These are phyloP conservation scores for Zaprionus tsacasi DNA, from an alignment of 1,140 invertebrate genomes.

Conservation along the genomic window DNA sequence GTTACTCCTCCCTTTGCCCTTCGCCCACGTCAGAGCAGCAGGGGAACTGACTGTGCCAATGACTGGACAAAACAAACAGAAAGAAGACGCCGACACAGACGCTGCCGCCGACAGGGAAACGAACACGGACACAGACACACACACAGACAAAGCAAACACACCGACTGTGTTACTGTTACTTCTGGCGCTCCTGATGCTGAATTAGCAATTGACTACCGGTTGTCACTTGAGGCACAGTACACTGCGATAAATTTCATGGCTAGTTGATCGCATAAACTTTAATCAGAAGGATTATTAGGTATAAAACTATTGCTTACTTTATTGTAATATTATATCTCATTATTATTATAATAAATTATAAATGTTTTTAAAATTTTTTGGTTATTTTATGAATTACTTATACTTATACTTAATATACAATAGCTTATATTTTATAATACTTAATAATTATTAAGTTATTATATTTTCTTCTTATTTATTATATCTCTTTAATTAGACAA, in stretches of 20 bases:
- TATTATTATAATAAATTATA: no score
- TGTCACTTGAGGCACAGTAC: slow-evolving; percentile 9
- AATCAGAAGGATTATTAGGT: no score
- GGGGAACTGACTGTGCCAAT: slow-evolving; percentile 29
- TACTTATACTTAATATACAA: no score
- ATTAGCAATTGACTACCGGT: slow-evolving; percentile 53
- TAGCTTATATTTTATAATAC: no score
- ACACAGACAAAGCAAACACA: background rate
- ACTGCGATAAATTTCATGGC: background rate
- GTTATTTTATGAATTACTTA: no score
- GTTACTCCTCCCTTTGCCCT: no score
- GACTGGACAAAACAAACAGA: slow-evolving; percentile 43
- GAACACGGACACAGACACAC: background rate
- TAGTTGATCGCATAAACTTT: background rate
- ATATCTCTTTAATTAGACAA: no score
- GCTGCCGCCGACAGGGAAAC: slow-evolving; percentile 5
- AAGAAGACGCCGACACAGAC: slow-evolving; percentile 12
- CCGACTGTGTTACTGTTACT: slow-evolving; percentile 24
- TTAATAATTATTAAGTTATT: no score
- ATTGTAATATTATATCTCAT: background rate
- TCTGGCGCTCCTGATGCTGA: slow-evolving; percentile 32
- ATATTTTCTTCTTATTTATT: no score
- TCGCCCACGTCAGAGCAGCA: background rate
- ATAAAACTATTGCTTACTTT: background rate
- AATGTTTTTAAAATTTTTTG: no score